Conservation (phyloP, 2,113 vertebrate species). For the Dromaius novaehollandiae region DNA sequence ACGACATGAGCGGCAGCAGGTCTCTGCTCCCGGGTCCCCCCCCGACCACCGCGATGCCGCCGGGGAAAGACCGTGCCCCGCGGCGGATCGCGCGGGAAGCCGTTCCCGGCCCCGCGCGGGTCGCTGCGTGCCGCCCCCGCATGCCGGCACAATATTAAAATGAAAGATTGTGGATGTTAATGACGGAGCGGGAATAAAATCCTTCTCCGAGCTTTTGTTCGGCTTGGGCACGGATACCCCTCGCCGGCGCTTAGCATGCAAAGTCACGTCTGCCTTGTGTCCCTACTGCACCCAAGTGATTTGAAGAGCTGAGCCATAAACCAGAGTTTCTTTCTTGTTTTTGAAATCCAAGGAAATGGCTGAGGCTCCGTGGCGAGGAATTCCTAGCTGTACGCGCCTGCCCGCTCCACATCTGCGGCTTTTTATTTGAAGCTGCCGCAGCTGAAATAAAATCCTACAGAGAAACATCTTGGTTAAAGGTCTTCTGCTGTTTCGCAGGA, state of each 20-base stretch:
- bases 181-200: accelerated
- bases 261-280: neutral
- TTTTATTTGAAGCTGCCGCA: neutral
- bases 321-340: neutral
- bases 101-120: neutral
- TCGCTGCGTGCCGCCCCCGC: accelerated
- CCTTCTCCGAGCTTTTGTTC: neutral
- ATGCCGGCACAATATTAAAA: neutral
- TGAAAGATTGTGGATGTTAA: neutral
- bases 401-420: neutral
- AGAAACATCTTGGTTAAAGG: neutral
- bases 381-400: neutral
- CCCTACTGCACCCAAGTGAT: neutral
- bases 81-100: accelerated
- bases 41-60: accelerated
- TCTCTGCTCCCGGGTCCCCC: neutral
- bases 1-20: accelerated
- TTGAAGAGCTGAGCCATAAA: neutral
- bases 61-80: neutral
- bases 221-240: neutral
- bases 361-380: neutral
- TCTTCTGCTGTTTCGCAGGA: neutral
- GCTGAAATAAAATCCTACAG: neutral
- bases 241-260: neutral
- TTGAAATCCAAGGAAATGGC: neutral